Evolutionary conservation across 2,888 invertebrate species (phyloP).

Genomic region (Agrochola litura): DNA sequence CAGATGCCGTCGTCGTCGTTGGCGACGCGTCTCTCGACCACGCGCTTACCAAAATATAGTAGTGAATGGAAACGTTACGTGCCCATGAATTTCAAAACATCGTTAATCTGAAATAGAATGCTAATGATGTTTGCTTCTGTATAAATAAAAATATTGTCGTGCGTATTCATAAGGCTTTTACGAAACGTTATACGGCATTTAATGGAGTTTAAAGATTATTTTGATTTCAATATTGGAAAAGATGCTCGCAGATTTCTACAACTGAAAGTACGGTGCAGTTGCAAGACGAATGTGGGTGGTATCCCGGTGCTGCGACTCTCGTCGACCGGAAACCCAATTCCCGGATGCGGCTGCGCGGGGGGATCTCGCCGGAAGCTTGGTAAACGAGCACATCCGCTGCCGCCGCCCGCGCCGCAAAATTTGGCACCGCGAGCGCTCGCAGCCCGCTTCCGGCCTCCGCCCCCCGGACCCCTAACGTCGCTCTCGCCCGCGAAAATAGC

Average conservation of each 20-base stretch:
- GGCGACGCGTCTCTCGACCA: constrained; percentile 71
- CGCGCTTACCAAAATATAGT: constrained; percentile 73
- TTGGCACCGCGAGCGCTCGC: constrained; percentile 90
- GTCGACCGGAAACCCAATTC: constrained; percentile 90
- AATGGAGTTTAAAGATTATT: constrained; percentile 33
- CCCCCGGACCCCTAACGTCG: constrained; percentile 86
- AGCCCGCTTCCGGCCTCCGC: constrained; percentile 89
- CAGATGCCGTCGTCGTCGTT: constrained; percentile 76
- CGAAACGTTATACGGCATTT: constrained; percentile 19
- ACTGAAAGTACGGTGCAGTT: constrained; percentile 68
- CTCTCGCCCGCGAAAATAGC: constrained; percentile 89
- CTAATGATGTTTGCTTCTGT: constrained; percentile 66
- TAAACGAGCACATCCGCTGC: constrained; percentile 90
- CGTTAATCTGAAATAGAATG: constrained; percentile 70
- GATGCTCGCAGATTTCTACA: constrained; percentile 48
- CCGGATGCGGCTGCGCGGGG: constrained; percentile 90
- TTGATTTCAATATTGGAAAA: constrained; percentile 28
- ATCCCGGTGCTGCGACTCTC: constrained; percentile 86
- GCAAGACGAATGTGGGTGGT: constrained; percentile 88
- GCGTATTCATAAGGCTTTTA: constrained; percentile 38
- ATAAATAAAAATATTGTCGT: constrained; percentile 61
- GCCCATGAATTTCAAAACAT: constrained; percentile 71
- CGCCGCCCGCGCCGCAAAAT: constrained; percentile 90
- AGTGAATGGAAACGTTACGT: constrained; percentile 74
- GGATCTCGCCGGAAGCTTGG: constrained; percentile 90